Evolutionary conservation across 2,888 invertebrate genomes (phyloP).

Genomic region (Lochmaea crataegi): DNA sequence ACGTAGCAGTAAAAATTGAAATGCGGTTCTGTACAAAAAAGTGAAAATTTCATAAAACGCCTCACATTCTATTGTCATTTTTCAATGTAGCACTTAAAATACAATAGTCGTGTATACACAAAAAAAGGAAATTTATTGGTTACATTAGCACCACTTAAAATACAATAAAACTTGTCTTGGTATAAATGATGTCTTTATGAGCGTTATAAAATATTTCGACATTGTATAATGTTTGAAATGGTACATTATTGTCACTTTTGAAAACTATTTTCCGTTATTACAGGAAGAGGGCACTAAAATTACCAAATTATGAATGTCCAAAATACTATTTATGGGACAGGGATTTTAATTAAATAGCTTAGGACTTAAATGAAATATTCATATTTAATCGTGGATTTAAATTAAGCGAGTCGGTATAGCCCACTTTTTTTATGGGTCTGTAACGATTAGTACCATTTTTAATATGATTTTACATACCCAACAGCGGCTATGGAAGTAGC

Average conservation of each 20-base stretch:
- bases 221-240: neutral
- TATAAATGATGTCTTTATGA: constrained; percentile 26
- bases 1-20: neutral
- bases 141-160: constrained; percentile 27
- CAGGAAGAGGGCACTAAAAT: neutral
- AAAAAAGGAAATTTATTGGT: constrained; percentile 29
- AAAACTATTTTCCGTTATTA: neutral
- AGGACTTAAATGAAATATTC: too few species aligned
- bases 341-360: too few species aligned
- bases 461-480: too few species aligned
- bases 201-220: constrained; percentile 6
- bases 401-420: too few species aligned
- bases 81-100: constrained; percentile 19
- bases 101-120: constrained; percentile 34
- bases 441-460: too few species aligned
- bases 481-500: too few species aligned
- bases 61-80: constrained; percentile 17
- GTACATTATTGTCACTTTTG: neutral
- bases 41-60: constrained; percentile 32
- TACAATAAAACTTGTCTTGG: constrained; percentile 17
- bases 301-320: too few species aligned
- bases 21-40: constrained; percentile 4
- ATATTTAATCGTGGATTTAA: too few species aligned
- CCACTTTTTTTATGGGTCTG: too few species aligned
- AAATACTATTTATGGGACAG: too few species aligned